Evolutionary conservation across 2,797 vertebrate genomes (phyloP), one percentile per base, ranked within the genome.

Genomic region (Trachurus trachurus): DNA sequence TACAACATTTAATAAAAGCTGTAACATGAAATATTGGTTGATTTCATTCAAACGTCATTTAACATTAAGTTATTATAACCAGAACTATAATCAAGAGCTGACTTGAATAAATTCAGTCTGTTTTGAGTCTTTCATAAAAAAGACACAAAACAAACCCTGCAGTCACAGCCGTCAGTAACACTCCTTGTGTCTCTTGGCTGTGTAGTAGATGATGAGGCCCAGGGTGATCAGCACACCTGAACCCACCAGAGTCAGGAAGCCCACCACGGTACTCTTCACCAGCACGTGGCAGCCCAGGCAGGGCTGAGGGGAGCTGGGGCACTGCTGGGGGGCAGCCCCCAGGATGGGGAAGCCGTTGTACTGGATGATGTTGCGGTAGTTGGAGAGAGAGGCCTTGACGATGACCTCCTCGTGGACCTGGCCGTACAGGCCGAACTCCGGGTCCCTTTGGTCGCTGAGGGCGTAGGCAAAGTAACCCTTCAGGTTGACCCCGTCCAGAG

Each of bases 401-500:
- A 97, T 95, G 0, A 96, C 95, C 2, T 96, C 97, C 19, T 96
- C 95, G 11, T 96, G 96, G 39, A 95, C 65, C 0, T 96, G 96
- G 78, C 96, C 95, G 66, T 97, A 98, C 81, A 99, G 84, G 49
- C 98, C 98, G 3, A 97, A 98, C 31, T 94, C 96, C 0, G 97
- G 97, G 92, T 97, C 96, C 4, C 94, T 93, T 60, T 94, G 96
- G 91, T 99, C 98, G 2, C 87, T 98, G 79, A 99, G 96, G 1
- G 97, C 97, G 79, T 99, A 99, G 5, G 96, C 94, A 81, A 99
- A 99, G 94, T 99, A 99, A 19, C 98, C 98, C 77, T 95, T 95
- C 47, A 99, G 93, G 87, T 98, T 97, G 37, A 99, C 92, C 0
- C 96, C 96, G 58, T 99, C 98, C 93, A 99, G 87, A n/a, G 86